A percentile compares a stretch with the other conserved stretches of the same genome.
phyloP scores from a whole-genome alignment of 1,140 invertebrate species.

The Drosophila jambulina region DNA sequence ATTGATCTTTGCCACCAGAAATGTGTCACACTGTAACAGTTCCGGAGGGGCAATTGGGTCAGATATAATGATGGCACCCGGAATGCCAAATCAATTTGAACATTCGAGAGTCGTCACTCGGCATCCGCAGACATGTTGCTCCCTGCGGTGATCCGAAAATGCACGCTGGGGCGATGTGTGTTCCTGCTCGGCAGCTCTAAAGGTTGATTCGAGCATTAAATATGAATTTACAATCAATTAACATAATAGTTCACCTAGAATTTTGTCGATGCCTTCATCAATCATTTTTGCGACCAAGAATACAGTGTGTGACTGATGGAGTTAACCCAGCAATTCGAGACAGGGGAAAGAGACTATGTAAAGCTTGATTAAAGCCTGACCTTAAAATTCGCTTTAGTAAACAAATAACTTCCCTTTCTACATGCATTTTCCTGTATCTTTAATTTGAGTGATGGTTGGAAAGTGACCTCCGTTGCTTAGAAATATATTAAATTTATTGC shows the following conservation, averaged over 20 bases:
- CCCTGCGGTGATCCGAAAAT: slow-evolving; percentile 25
- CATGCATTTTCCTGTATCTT: background rate
- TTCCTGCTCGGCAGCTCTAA: slow-evolving; percentile 21
- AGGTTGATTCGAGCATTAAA: slow-evolving; percentile 31
- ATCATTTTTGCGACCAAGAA: slow-evolving; percentile 34
- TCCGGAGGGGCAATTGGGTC: slow-evolving; percentile 34
- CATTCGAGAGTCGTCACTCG: background rate
- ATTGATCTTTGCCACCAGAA: slow-evolving; percentile 51
- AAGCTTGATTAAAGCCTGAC: slow-evolving; percentile 22
- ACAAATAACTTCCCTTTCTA: slow-evolving; percentile 12
- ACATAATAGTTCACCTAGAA: slow-evolving; percentile 48
- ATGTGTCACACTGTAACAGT: slow-evolving; percentile 42
- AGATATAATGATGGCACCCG: slow-evolving; percentile 45
- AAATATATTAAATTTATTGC: background rate
- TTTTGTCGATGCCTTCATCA: slow-evolving; percentile 16
- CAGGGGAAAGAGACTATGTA: slow-evolving; percentile 21
- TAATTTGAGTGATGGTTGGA: slow-evolving; percentile 7
- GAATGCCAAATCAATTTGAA: slow-evolving; percentile 45
- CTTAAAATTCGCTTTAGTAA: slow-evolving; percentile 15
- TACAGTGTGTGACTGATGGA: slow-evolving; percentile 12
- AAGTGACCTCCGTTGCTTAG: background rate
- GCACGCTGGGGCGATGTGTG: slow-evolving; percentile 14
- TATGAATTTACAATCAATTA: slow-evolving; percentile 45
- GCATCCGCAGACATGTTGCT: slow-evolving; percentile 15
- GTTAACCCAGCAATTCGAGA: slow-evolving; percentile 6